Conservation (phyloP, 2,797 vertebrate genomes). For the Onychomys torridus region DNA sequence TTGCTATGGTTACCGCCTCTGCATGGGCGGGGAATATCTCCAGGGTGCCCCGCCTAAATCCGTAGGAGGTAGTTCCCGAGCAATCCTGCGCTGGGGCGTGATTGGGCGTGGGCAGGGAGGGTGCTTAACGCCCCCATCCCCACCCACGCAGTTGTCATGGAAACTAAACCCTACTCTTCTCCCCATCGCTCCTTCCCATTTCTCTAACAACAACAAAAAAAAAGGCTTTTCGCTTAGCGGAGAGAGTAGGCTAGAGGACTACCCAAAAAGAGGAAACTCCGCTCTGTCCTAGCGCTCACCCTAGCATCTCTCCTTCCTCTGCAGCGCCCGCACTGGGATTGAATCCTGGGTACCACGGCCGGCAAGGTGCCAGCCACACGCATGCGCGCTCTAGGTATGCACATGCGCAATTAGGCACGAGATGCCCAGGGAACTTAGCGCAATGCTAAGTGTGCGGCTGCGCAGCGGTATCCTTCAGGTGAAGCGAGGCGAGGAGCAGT, state of each 20-base stretch:
- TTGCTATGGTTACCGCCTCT: slow-evolving; percentile 71
- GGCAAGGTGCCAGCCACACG: background rate
- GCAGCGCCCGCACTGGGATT: background rate
- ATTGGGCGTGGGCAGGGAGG: background rate
- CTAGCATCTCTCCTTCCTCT: background rate
- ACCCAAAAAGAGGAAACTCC: background rate
- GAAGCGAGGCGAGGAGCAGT: background rate
- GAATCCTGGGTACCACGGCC: background rate
- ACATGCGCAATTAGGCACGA: background rate
- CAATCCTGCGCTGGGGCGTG: background rate
- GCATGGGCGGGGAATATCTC: background rate
- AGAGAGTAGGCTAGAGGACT: background rate
- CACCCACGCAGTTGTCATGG: slow-evolving; percentile 67
- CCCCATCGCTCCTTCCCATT: background rate
- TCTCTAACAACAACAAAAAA: background rate
- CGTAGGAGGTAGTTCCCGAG: background rate
- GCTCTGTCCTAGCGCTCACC: background rate
- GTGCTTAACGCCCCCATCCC: background rate
- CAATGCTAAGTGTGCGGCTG: slow-evolving; percentile 58
- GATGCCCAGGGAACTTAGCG: rapidly evolving
- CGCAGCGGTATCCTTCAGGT: slow-evolving; percentile 18
- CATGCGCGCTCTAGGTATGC: background rate
- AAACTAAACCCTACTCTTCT: background rate
- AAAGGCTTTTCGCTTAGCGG: background rate
- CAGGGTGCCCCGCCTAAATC: slow-evolving; percentile 20